phyloP scores from a whole-genome alignment of 1,140 invertebrate species.

The Zaprionus africanus region DNA sequence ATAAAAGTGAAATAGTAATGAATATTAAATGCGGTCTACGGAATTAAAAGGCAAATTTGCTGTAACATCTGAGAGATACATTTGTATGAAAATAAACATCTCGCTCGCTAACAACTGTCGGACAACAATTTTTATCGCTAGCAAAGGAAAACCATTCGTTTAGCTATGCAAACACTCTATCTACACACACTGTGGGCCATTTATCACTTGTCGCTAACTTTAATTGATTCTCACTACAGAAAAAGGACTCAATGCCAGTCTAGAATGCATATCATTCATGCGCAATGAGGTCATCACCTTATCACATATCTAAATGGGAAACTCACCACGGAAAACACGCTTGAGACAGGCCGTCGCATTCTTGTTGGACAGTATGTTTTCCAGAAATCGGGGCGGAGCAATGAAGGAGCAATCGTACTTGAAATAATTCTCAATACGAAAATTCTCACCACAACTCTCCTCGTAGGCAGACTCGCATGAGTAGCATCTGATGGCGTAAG shows the following conservation, averaged over 20 bases:
- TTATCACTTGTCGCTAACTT: background rate
- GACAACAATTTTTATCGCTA: background rate
- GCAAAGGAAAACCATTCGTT: background rate
- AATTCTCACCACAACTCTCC: slow-evolving; percentile 68
- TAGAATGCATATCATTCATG: background rate
- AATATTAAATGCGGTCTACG: background rate
- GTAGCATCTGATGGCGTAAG: slow-evolving; percentile 75
- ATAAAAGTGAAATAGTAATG: background rate
- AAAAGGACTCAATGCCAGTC: background rate
- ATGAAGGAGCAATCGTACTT: slow-evolving; percentile 76
- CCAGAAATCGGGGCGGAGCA: slow-evolving; percentile 71
- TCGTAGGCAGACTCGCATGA: slow-evolving; percentile 78
- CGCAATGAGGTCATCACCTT: background rate
- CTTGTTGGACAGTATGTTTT: slow-evolving; percentile 51
- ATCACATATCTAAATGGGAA: background rate
- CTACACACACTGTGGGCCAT: background rate
- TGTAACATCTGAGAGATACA: background rate
- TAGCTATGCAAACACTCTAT: background rate
- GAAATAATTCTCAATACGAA: slow-evolving; percentile 73
- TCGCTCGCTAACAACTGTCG: background rate
- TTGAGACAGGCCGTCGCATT: slow-evolving; percentile 81
- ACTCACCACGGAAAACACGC: slow-evolving; percentile 65
- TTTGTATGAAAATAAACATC: slow-evolving; percentile 2
- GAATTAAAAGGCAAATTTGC: background rate
- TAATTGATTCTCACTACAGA: background rate